phyloP scores from a whole-genome alignment of 1,140 invertebrate species.

The Dreissena polymorpha region DNA sequence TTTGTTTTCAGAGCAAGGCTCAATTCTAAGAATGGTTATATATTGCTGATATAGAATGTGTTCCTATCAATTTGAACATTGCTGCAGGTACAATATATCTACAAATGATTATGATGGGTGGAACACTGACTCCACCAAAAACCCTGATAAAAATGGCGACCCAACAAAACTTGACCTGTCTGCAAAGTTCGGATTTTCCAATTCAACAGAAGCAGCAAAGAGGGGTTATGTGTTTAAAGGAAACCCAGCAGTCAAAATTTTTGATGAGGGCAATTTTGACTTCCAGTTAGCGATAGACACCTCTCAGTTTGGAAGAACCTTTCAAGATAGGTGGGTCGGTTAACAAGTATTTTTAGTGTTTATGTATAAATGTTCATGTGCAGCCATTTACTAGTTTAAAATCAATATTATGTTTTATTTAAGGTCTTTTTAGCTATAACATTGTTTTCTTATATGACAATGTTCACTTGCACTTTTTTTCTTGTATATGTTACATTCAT shows the following conservation, averaged over 20 bases:
- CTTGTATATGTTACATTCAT: too few species aligned
- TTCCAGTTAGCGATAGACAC: slow-evolving; percentile 77
- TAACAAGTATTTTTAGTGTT: too few species aligned
- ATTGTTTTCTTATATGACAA: too few species aligned
- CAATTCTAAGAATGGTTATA: too few species aligned
- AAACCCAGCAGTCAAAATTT: slow-evolving; percentile 76
- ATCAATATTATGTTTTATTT: too few species aligned
- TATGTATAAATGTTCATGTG: neutral
- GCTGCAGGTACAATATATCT: slow-evolving; percentile 80
- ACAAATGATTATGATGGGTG: slow-evolving; percentile 76
- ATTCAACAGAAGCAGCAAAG: slow-evolving; percentile 56
- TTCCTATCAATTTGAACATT: too few species aligned
- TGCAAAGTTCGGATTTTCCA: slow-evolving; percentile 65
- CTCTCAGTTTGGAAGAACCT: slow-evolving; percentile 77
- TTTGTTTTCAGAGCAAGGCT: too few species aligned
- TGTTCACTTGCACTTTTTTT: too few species aligned
- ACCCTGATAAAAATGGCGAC: slow-evolving; percentile 51
- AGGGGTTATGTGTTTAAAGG: slow-evolving; percentile 77
- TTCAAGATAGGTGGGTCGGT: slow-evolving; percentile 80
- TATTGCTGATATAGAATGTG: too few species aligned
- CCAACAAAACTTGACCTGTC: slow-evolving; percentile 65
- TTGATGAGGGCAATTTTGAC: slow-evolving; percentile 70
- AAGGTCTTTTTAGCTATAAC: too few species aligned
- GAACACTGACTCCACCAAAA: slow-evolving; percentile 63
- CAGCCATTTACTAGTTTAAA: too few species aligned